A percentile compares a stretch with the other conserved stretches of the same genome.
These are phyloP conservation scores for Ophonus ardosiacus DNA, from an alignment of 2,888 invertebrate species.

Conservation along the genomic window DNA sequence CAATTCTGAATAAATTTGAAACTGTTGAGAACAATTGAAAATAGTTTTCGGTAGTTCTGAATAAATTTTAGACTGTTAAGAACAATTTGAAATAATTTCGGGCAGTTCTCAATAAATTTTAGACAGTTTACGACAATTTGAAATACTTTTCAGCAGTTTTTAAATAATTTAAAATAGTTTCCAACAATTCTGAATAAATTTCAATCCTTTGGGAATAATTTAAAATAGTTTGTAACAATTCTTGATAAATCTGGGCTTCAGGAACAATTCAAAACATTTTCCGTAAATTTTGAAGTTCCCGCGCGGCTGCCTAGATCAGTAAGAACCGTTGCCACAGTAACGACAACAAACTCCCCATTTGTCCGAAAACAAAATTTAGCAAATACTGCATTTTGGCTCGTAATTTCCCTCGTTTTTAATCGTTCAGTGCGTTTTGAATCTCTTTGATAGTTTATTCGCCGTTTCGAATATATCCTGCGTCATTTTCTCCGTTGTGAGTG, in stretches of 20 bases:
- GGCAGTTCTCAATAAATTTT: too few species aligned
- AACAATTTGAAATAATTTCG: too few species aligned
- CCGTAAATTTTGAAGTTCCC: not conserved
- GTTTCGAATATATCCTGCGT: not conserved
- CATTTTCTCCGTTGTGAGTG: not conserved
- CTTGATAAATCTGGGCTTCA: not conserved
- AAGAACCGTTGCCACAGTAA: conserved; percentile 6
- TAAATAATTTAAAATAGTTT: too few species aligned
- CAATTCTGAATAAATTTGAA: too few species aligned
- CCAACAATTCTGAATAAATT: too few species aligned
- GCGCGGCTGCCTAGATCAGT: not conserved
- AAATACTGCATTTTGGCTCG: not conserved
- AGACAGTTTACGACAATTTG: too few species aligned
- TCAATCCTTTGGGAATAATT: too few species aligned
- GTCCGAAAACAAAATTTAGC: conserved; percentile 53
- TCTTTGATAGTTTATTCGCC: not conserved
- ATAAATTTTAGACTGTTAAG: too few species aligned
- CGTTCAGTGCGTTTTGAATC: not conserved
- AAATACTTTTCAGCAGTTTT: too few species aligned
- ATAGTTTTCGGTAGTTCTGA: too few species aligned
- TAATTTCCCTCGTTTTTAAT: not conserved
- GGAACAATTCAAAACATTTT: not conserved
- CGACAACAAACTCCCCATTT: conserved; percentile 10
- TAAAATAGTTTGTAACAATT: too few species aligned
- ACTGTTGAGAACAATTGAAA: too few species aligned